Conservation (phyloP, 2,888 invertebrate genomes). For the Petrolisthes cinctipes region DNA sequence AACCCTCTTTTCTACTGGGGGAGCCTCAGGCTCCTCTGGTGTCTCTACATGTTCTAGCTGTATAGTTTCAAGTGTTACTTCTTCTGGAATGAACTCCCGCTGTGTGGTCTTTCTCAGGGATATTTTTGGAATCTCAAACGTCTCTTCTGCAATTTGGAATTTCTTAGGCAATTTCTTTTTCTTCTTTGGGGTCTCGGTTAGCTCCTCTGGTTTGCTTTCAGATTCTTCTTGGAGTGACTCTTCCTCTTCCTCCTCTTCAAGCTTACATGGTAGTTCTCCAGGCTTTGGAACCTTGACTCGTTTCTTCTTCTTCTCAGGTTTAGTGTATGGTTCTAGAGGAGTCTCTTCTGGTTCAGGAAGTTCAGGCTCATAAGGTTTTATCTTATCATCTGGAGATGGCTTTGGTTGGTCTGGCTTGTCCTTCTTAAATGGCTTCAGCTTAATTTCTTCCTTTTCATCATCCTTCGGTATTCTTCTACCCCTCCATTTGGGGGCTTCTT, state of each 20-base stretch:
- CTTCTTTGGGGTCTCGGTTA: not conserved
- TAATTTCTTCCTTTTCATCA: conserved; percentile 51
- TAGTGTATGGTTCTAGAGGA: not conserved
- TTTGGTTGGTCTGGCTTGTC: conserved; percentile 42
- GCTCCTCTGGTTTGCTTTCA: conserved; percentile 10
- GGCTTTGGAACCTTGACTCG: conserved; percentile 9
- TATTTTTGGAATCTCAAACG: conserved; percentile 35
- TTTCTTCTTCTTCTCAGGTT: conserved; percentile 11
- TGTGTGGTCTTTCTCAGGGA: conserved; percentile 46
- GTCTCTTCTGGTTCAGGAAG: not conserved
- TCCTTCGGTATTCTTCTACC: conserved; percentile 41
- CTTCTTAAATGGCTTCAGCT: conserved; percentile 53
- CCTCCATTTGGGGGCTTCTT: conserved; percentile 38
- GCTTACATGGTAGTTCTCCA: conserved; percentile 23
- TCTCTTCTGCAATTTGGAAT: conserved; percentile 19
- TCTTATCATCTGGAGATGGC: conserved; percentile 14
- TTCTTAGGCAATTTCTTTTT: conserved; percentile 1
- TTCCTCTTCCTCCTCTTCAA: not conserved
- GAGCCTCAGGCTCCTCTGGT: conserved; percentile 47
- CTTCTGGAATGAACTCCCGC: conserved; percentile 43
- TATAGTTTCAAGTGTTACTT: conserved; percentile 36
- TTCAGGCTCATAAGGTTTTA: not conserved
- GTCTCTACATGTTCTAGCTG: conserved; percentile 50
- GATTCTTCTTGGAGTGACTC: not conserved
- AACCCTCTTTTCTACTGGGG: conserved; percentile 33